A percentile compares a stretch with the other conserved stretches of the same genome.
These are phyloP conservation scores for Aselliscus stoliczkanus DNA, from an alignment of 2,797 vertebrate genomes.

Conservation along the genomic window DNA sequence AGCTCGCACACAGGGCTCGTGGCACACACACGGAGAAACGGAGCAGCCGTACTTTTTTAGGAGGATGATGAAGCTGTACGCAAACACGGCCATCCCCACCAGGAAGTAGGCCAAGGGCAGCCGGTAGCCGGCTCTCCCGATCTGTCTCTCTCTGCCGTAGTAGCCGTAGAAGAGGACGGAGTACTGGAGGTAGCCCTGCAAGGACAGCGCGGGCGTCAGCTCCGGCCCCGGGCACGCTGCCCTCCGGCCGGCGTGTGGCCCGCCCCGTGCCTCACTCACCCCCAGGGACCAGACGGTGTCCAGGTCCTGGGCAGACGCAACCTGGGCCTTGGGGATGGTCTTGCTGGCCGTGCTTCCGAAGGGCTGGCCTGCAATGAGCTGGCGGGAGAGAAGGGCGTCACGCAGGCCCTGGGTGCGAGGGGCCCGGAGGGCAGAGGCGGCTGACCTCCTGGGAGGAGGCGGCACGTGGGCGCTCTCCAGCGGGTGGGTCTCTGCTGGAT, in stretches of 20 bases:
- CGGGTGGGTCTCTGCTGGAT: neutral
- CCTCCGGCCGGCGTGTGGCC: fast-evolving
- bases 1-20: fast-evolving
- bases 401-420: fast-evolving
- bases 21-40: fast-evolving
- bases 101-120: slow-evolving; percentile 97
- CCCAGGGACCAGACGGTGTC: slow-evolving; percentile 99
- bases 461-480: fast-evolving
- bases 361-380: slow-evolving; percentile 93
- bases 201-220: slow-evolving; percentile 44
- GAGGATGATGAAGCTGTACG: slow-evolving; percentile 97
- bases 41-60: slow-evolving; percentile 91
- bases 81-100: slow-evolving; percentile 98
- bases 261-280: slow-evolving; percentile 86
- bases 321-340: slow-evolving; percentile 90
- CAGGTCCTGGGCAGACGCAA: slow-evolving; percentile 93
- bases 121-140: slow-evolving; percentile 93
- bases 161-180: slow-evolving; percentile 98
- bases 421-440: neutral
- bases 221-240: neutral
- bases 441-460: fast-evolving
- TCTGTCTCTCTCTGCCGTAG: slow-evolving; percentile 91
- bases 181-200: slow-evolving; percentile 96
- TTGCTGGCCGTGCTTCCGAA: slow-evolving; percentile 95
- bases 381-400: slow-evolving; percentile 35